Evolutionary conservation across 2,888 invertebrate species (phyloP), one percentile per base, ranked within the genome.

Genomic region (Megastigmus dorsalis): DNA sequence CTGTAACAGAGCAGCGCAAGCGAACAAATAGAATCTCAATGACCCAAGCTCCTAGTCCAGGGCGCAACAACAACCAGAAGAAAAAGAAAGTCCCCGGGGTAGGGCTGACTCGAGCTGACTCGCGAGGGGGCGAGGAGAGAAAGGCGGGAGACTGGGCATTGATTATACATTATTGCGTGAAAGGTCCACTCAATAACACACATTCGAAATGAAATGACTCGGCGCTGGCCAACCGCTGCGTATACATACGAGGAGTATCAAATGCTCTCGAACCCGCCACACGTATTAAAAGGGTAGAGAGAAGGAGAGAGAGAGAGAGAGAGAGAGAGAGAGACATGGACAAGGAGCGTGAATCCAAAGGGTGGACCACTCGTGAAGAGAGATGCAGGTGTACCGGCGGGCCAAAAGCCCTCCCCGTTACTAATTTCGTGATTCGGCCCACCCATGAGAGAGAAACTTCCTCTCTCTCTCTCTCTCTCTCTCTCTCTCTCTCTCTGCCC

Each of bases 381-480:
- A n/a, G n/a, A 50, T 15, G 70, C 75, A 71, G 66, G 75, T 75
- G 75, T 63, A 71, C 52, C 48, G 50, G 50, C 10, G 28, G 6
- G 20, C 26, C 20, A 55, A 30, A 15, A 13, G 36, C 50, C 38
- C 15, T 18, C 57, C 33, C 68, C 69, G 73, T 73, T 60, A 68
- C 76, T 73, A 76, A 76, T 76, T n/a, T 76, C 69, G 52, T 50
- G 69, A 65, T 50, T 73, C 48, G 57, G 75, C 69, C 76, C 76
- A 76, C 73, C 75, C 75, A 75, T 23, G 62, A n/a, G n/a, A n/a
- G n/a, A n/a, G n/a, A n/a, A n/a, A n/a, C n/a, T 26, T 18, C 18
- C 33, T 4, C 43, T 36, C 48, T 33, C 41, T n/a, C 38, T 57
- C 71, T 59, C 57, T 30, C 20, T 50, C 38, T 45, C 63, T 45